Percentiles rank a stretch among this genome's conserved stretches.
These are phyloP conservation scores for Noctilio leporinus DNA, from an alignment of 2,113 vertebrate species.

Conservation along the genomic window DNA sequence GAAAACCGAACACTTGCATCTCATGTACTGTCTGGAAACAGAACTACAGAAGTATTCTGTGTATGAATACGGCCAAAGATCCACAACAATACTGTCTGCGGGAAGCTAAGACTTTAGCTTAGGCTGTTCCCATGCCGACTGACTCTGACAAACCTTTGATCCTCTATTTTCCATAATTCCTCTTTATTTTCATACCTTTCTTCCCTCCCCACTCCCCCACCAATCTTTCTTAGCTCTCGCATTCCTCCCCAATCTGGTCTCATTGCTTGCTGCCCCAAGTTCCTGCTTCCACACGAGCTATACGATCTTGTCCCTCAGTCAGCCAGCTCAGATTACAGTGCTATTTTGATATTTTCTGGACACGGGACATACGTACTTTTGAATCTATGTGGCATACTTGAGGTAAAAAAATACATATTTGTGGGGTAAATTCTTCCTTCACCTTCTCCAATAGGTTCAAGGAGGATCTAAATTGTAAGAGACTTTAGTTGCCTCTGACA, in stretches of 20 bases:
- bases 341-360: not conserved
- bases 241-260: not conserved
- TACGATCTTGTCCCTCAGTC: not conserved
- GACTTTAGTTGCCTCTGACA: not conserved
- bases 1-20: not conserved
- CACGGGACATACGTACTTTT: not conserved
- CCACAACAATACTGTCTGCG: no score
- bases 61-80: not conserved
- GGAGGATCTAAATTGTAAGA: not conserved
- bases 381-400: not conserved
- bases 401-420: not conserved
- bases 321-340: not conserved
- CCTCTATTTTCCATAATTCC: not conserved
- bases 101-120: not conserved
- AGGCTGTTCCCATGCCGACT: not conserved
- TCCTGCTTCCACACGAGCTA: not conserved
- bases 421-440: not conserved
- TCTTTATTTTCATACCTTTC: not conserved
- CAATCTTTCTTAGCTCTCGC: not conserved
- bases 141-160: not conserved
- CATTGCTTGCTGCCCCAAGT: accelerated
- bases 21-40: not conserved
- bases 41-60: not conserved
- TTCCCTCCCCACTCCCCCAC: not conserved
- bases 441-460: not conserved